Evolutionary conservation across 2,888 invertebrate genomes (phyloP), one percentile per base, ranked within the genome.

Genomic region (Lacanobia wlatinum): DNA sequence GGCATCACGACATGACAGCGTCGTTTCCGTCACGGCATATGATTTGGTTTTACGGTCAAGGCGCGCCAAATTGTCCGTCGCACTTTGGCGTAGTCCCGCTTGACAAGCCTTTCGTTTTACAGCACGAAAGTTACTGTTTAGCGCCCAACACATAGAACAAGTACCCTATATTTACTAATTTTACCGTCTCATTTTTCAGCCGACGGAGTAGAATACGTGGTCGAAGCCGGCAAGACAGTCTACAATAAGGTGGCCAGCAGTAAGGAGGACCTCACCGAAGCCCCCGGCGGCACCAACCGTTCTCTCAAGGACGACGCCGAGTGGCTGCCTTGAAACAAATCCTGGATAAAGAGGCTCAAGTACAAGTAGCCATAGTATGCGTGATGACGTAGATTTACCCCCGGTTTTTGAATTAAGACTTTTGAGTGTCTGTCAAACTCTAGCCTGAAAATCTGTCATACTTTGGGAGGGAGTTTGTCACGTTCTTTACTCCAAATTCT

Each of bases 181-280:
- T 0, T n/a, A 14, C 1, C 38, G 8, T 38, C 9, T 58, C 43
- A 28, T 81, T 80, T 34, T 89, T 6, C 91, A 96, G 96, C 95
- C 60, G 97, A 97, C 76, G 97, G 97, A 0, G 97, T 98, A 0
- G 97, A 98, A 87, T 97, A 97, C 92, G 97, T 97, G 0, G 97
- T 97, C 0, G 97, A 97, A 28, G 96, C 97, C 0, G 97, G 97
- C 16, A 97, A 97, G 90, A 97, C 97, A 76, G 97, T 97, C n/a
- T 97, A 98, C 90, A 94, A 97, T 87, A 97, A 97, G 85, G 95
- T 97, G 1, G 92, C 95, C 0, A 90, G 88, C 85, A 95, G 94
- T 84, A 96, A 96, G 72, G 94, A 95, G 75, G 95, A 96, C 62
- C 89, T 95, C 16, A 96, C 94, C 0, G 94, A 94, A 74, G 66